These are phyloP conservation scores for Mylabris sibirica DNA, from an alignment of 2,888 invertebrate genomes.

Conservation along the genomic window DNA sequence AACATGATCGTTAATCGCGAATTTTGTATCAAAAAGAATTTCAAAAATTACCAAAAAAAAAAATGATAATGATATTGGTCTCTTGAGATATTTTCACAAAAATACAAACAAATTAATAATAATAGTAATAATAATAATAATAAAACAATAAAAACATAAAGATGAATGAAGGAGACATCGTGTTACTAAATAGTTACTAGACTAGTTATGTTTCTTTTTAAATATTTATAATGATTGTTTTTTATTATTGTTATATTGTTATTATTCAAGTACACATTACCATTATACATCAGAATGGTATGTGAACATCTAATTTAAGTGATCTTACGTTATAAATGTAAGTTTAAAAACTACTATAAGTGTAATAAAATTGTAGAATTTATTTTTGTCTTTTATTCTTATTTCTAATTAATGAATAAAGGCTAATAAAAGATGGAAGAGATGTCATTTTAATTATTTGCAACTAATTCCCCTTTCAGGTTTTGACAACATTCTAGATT, in stretches of 20 bases:
- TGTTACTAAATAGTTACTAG: background rate
- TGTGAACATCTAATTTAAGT: constrained; percentile 33
- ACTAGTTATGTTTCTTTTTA: background rate
- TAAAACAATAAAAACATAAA: background rate
- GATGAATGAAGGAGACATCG: background rate
- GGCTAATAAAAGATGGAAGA: background rate
- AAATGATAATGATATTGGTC: constrained; percentile 2
- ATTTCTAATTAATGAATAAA: background rate
- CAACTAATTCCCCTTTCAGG: too few species aligned
- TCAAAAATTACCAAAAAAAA: constrained; percentile 17
- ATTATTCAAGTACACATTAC: constrained; percentile 23
- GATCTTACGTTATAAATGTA: constrained; percentile 35
- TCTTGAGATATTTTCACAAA: constrained; percentile 5
- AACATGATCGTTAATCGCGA: constrained; percentile 30
- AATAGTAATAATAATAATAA: background rate
- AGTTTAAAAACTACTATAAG: constrained; percentile 36
- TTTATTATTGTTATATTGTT: constrained; percentile 28
- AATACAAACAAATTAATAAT: too few species aligned
- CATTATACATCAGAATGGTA: constrained; percentile 31
- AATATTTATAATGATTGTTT: background rate
- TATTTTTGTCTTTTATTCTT: constrained; percentile 17
- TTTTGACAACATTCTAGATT: background rate
- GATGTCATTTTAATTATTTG: too few species aligned
- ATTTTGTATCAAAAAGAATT: constrained; percentile 33
- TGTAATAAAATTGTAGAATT: constrained; percentile 38